Base-by-base conservation (phyloP, 2,888 invertebrate species). In the Leucania comma region DNA sequence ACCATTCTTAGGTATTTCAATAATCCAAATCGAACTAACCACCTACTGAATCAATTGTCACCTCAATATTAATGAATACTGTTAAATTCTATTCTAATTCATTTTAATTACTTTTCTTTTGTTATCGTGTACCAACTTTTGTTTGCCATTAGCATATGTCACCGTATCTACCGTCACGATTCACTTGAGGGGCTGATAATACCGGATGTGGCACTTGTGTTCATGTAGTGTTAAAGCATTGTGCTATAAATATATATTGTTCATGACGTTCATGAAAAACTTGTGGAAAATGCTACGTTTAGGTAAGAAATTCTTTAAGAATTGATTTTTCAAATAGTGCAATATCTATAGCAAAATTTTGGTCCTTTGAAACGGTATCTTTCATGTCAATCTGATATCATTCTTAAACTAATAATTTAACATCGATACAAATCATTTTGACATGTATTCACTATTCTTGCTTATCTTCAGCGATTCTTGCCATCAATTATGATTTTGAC, bases 181-280 rank as follows among this genome's bases (percentile, higher is more conserved):
- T 83, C 76, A 86, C 78, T 87, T 85, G 85, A 83, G 79, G 86
- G 81, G 81, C 87, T 89, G 91, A 91, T 91, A 90, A 84, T 79
- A 48, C 63, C 85, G 85, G 76, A 77, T 83, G 64, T 78, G 63
- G 35, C 29, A 46, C 51, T 82, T 35, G 57, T 57, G 35, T 22
- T 57, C 38, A 71, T 81, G 59, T 63, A 64, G 54, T 58, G 22
- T 69, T 61, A 17, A 62, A 60, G 53, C 42, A 69, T 60, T 66
- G 29, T 32, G 54, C 79, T 74, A 66, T 64, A 68, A 60, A 68
- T 80, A 53, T 59, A 66, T 57, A 51, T 51, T 57, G 48, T 75
- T 53, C 38, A 57, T 38, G n/a, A 26, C 5, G 24, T 54, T 51
- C 48, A 5, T 42, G 59, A 63, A 56, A 70, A n/a, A 22, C 24